These are phyloP conservation scores for Numida meleagris DNA, from an alignment of 2,113 vertebrate genomes.

Conservation along the genomic window DNA sequence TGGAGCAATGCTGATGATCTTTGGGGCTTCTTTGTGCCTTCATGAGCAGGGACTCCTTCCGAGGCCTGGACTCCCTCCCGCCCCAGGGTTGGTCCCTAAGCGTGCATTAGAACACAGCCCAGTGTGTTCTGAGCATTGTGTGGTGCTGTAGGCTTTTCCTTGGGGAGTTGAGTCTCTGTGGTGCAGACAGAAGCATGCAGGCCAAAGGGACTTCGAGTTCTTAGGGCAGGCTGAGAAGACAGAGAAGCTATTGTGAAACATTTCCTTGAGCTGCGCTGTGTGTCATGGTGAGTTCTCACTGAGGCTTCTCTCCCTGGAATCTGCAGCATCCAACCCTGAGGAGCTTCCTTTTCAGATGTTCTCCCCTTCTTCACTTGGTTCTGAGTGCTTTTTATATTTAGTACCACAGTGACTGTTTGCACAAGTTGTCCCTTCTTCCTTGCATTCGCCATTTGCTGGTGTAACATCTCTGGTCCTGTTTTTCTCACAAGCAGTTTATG, in stretches of 20 bases:
- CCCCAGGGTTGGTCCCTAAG: accelerated
- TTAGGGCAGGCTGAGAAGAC: neutral
- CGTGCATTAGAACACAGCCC: neutral
- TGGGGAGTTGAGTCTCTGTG: neutral
- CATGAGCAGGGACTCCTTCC: neutral
- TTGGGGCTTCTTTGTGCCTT: neutral
- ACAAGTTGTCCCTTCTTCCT: neutral
- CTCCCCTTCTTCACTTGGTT: neutral
- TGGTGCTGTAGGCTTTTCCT: neutral
- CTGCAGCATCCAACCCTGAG: neutral
- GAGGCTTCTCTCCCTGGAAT: neutral
- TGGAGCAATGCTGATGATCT: neutral
- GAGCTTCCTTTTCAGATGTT: neutral
- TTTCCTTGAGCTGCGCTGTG: neutral
- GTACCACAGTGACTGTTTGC: neutral
- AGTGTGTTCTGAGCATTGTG: neutral
- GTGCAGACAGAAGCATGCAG: neutral
- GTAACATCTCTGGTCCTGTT: neutral
- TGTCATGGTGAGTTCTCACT: neutral
- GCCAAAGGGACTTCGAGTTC: neutral
- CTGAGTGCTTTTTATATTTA: neutral
- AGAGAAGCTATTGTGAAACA: neutral
- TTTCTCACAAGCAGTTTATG: neutral
- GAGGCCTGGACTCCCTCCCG: neutral
- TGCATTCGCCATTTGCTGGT: neutral